These are phyloP conservation scores for Aspidapion aeneum DNA, from an alignment of 2,888 invertebrate species.

Conservation along the genomic window DNA sequence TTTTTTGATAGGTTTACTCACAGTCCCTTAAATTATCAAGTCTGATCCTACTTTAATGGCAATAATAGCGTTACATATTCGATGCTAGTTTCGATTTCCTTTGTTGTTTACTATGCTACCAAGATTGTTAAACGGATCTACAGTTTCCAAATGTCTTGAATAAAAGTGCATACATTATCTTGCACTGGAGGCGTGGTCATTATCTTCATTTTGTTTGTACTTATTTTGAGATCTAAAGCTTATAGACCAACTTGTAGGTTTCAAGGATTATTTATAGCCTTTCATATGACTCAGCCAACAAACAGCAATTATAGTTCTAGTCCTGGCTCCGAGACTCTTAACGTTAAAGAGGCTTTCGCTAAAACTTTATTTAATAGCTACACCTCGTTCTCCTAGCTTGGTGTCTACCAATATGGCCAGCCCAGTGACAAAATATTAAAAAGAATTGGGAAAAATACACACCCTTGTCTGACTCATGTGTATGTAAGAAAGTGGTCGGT, in stretches of 20 bases:
- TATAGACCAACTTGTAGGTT: too few relatives aligned
- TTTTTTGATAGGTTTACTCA: too few relatives aligned
- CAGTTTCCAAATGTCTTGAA: background rate
- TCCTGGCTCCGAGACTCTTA: background rate
- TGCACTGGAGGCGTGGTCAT: conserved; percentile 1
- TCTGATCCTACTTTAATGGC: too few relatives aligned
- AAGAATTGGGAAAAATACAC: conserved; percentile 1
- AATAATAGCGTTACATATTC: too few relatives aligned
- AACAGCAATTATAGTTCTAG: background rate
- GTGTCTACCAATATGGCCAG: conserved; percentile 3
- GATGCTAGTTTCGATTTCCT: too few relatives aligned
- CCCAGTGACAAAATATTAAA: conserved; percentile 4
- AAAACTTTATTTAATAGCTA: background rate
- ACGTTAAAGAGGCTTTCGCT: conserved; percentile 4
- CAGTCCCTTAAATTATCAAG: too few relatives aligned
- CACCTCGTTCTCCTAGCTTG: conserved; percentile 1
- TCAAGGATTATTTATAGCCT: background rate
- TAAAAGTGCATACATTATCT: background rate
- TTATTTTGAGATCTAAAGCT: too few relatives aligned
- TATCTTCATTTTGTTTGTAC: background rate
- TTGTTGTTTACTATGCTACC: conserved; percentile 5
- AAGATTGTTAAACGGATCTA: conserved; percentile 6
- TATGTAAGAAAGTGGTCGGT: background rate
- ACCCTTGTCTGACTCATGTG: conserved; percentile 6
- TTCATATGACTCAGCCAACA: background rate